Percentiles rank a stretch among this genome's conserved stretches.
Evolutionary conservation across 2,113 vertebrate genomes (phyloP).

Genomic region (Sphaerodactylus townsendi): DNA sequence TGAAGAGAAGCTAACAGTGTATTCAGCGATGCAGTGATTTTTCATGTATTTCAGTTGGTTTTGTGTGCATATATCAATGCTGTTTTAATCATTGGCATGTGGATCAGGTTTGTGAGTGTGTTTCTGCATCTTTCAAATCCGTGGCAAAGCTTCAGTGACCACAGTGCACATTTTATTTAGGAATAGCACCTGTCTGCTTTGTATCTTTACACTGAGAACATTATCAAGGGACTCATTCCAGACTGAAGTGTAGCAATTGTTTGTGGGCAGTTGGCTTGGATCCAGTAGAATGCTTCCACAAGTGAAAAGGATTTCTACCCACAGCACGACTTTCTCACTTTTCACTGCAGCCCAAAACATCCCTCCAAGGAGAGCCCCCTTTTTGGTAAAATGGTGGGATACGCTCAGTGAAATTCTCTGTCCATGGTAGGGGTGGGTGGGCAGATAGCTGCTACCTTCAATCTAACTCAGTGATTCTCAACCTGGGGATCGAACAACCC

Average conservation of each 20-base stretch:
- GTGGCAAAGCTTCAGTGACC: background rate
- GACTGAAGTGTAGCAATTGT: background rate
- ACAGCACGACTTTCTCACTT: too few species aligned
- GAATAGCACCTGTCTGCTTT: background rate
- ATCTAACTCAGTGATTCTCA: too few species aligned
- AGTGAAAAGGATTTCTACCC: too few species aligned
- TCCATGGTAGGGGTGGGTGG: background rate
- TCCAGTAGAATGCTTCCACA: too few species aligned
- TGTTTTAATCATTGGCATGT: background rate
- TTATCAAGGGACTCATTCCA: background rate
- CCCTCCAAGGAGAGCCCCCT: too few species aligned
- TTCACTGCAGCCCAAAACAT: too few species aligned
- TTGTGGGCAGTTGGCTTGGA: background rate
- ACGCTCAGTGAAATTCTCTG: background rate
- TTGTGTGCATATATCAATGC: background rate
- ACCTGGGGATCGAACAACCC: too few species aligned
- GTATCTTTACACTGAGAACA: background rate
- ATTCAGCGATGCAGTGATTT: background rate
- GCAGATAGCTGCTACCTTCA: background rate
- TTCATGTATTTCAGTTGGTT: background rate
- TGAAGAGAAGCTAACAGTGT: too few species aligned
- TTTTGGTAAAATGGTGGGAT: background rate
- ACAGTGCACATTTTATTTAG: background rate
- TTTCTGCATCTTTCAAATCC: background rate
- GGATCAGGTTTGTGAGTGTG: rapidly evolving